Conservation (phyloP, 2,797 vertebrate genomes). For the Coregonus suidteri region DNA sequence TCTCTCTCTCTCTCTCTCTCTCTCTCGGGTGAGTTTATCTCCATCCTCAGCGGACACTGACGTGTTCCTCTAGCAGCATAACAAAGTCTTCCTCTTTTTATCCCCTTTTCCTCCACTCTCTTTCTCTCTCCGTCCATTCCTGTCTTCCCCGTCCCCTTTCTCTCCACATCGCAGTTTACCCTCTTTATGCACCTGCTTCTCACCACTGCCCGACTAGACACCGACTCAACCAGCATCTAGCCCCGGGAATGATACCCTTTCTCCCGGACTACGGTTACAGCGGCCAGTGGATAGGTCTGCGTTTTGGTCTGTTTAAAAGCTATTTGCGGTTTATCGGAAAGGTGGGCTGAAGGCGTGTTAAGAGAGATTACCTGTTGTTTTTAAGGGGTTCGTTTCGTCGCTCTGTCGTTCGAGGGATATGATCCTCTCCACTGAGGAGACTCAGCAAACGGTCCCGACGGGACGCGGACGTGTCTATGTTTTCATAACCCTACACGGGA, state of each 20-base stretch:
- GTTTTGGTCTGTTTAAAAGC: neutral
- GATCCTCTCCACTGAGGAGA: conserved; percentile 42
- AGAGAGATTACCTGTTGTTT: conserved; percentile 50
- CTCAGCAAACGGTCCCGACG: conserved; percentile 46
- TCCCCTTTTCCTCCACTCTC: neutral
- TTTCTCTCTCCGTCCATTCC: neutral
- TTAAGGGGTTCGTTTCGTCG: conserved; percentile 18
- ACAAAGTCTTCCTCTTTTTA: conserved; percentile 24
- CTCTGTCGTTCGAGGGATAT: conserved; percentile 31
- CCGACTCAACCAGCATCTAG: conserved; percentile 50
- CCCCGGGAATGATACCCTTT: conserved; percentile 60
- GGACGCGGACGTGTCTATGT: conserved; percentile 38
- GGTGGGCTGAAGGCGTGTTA: conserved; percentile 16
- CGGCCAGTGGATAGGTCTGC: conserved; percentile 19
- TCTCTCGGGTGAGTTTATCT: conserved; percentile 30
- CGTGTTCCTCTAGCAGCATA: conserved; percentile 41
- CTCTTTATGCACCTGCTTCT: conserved; percentile 55
- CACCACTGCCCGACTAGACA: conserved; percentile 53
- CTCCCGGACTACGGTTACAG: conserved; percentile 28
- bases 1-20: neutral
- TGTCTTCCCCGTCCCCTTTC: neutral
- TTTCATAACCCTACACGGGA: neutral
- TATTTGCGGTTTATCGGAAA: conserved; percentile 11
- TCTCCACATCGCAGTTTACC: conserved; percentile 13
- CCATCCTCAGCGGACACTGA: conserved; percentile 46